Base-by-base conservation (phyloP, 2,797 vertebrate species). In the Centropyge bicolor region DNA sequence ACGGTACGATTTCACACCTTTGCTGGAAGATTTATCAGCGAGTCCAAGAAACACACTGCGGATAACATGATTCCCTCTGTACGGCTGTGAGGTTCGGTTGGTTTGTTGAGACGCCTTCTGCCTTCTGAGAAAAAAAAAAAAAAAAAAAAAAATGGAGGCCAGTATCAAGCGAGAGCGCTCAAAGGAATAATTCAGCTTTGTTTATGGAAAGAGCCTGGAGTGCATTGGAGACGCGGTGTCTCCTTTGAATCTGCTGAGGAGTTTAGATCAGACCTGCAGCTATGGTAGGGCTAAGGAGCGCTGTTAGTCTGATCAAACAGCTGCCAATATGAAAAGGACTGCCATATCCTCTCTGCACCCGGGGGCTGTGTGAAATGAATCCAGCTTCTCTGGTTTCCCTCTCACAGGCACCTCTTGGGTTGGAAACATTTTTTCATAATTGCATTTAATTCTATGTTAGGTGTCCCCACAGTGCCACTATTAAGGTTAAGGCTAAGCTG, bases 371-470 rank as follows among this genome's bases (percentile, higher is more conserved):
- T 85, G 88, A 88, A 91, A 88, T 90, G 86, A 93, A 90, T 76
- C 85, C 87, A 89, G 83, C 86, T 76, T 78, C 86, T 85, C 79
- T 86, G 73, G 79, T 90, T 90, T 81, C 83, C 78, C 81, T 90
- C 80, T 88, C 66, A 52, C 78, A 90, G 88, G 76, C 86, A 91
- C 83, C 78, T 86, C 89, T 87, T 67, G 74, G 84, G 83, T 88
- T 93, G 91, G 89, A 94, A 92, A 90, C 90, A 92, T 94, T 91
- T 93, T 94, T 93, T 91, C 83, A 91, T 94, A 94, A 94, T 93
- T 94, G 87, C 92, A 54, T 92, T 92, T 94, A 93, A 95, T 94
- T 94, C 91, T 91, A 93, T 87, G 91, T 93, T 93, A 82, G 87
- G 90, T 93, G 89, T 91, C 92, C 87, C 86, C 83, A 73, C 88